phyloP scores from a whole-genome alignment of 1,140 invertebrate species.

The Saccostrea cuccullata region DNA sequence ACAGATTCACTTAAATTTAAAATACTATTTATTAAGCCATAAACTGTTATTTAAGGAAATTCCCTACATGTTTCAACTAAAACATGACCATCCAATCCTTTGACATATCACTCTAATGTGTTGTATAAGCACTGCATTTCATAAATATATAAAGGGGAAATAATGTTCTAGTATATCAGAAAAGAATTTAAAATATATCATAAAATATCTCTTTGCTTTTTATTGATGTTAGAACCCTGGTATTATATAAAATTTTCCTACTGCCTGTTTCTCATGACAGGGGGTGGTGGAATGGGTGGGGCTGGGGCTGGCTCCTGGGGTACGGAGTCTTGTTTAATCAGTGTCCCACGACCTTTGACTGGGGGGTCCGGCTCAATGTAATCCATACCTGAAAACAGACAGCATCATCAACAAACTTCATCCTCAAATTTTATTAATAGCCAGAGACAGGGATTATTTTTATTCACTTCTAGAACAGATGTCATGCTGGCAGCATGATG shows the following conservation, averaged over 20 bases:
- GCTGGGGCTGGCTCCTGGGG: slow-evolving; percentile 3
- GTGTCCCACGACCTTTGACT: neutral
- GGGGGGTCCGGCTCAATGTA: slow-evolving; percentile 22
- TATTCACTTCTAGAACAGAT: neutral
- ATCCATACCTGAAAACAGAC: neutral
- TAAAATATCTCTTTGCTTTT: no score
- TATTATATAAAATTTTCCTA: neutral
- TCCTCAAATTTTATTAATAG: neutral
- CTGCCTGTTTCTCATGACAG: slow-evolving; percentile 18
- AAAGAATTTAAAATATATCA: no score
- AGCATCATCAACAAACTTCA: neutral
- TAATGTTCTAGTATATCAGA: no score
- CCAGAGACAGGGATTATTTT: neutral
- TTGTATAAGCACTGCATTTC: no score
- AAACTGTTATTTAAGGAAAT: no score
- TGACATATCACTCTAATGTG: no score
- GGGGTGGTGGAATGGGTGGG: neutral
- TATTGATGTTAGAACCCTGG: no score
- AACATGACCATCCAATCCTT: no score
- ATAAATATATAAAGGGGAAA: no score
- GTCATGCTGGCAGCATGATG: neutral
- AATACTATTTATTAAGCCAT: no score
- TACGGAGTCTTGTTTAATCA: slow-evolving; percentile 9
- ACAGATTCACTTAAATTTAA: no score
- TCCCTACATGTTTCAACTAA: no score